phyloP scores from a whole-genome alignment of 2,797 vertebrate species.

The Morus bassanus region DNA sequence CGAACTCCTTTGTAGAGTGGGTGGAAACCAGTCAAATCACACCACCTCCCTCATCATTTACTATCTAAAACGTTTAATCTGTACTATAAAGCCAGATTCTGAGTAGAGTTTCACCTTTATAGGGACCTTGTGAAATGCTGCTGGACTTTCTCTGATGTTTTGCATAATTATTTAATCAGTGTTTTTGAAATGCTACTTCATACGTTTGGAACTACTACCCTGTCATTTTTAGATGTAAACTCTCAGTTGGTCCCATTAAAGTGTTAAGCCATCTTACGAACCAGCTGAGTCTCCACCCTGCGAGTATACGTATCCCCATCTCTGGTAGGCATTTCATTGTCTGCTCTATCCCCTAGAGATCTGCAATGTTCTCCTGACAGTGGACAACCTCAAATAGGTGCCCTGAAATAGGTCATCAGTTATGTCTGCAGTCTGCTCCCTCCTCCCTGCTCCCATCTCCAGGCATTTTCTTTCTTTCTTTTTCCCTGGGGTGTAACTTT shows the following conservation, averaged over 20 bases:
- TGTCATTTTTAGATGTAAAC: not conserved
- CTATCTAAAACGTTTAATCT: not conserved
- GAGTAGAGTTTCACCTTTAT: not conserved
- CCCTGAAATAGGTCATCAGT: not conserved
- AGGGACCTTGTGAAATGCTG: not conserved
- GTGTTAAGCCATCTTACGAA: not conserved
- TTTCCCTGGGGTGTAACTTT: not conserved
- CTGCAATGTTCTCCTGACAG: not conserved
- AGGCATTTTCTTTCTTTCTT: not conserved
- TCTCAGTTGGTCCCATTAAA: not conserved
- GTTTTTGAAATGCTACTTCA: not conserved
- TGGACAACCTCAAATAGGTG: not conserved
- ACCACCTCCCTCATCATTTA: not conserved
- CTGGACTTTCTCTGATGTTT: not conserved
- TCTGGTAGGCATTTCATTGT: not conserved
- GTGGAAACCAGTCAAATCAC: not conserved
- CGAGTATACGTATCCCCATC: not conserved
- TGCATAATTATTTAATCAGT: not conserved
- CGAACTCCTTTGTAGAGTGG: not conserved
- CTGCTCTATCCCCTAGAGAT: not conserved
- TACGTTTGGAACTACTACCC: not conserved
- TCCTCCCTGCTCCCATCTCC: not conserved
- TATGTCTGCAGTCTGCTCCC: not conserved
- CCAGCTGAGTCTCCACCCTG: not conserved
- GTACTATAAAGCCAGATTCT: not conserved